Conservation (phyloP, 2,113 vertebrate species). For the Sardina pilchardus region DNA sequence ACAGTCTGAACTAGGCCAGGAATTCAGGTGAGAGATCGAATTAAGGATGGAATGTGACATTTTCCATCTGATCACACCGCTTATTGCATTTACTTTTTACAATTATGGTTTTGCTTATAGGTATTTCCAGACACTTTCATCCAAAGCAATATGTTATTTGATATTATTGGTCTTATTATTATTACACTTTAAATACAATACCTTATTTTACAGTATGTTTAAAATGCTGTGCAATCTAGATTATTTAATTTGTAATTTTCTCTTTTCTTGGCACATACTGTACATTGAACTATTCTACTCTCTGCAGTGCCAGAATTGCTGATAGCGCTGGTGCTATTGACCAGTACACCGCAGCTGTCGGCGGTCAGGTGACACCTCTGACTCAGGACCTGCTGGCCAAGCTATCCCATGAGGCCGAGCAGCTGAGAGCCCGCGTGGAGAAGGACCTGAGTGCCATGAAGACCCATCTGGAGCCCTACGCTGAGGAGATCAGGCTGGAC, state of each 20-base stretch:
- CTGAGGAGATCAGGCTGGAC: conserved; percentile 60
- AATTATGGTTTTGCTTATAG: too few species aligned
- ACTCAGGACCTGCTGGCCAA: conserved; percentile 41
- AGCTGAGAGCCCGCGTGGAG: conserved; percentile 55
- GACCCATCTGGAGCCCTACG: conserved; percentile 45
- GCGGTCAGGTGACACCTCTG: conserved; percentile 39
- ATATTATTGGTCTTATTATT: too few species aligned
- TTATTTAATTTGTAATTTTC: background rate
- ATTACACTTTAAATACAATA: too few species aligned
- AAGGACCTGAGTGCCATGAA: conserved; percentile 45
- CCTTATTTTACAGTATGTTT: too few species aligned
- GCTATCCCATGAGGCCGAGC: conserved; percentile 54
- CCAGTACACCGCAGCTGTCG: conserved; percentile 42
- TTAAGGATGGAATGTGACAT: background rate
- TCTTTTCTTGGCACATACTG: too few species aligned
- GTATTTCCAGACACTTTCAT: too few species aligned
- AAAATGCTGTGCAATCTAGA: background rate
- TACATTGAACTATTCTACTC: background rate
- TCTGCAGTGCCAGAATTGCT: conserved; percentile 42
- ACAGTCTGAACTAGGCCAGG: conserved; percentile 38
- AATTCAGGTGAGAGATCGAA: conserved; percentile 37
- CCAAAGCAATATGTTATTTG: too few species aligned
- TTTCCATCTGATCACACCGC: background rate
- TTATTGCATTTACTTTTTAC: background rate
- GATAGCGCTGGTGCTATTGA: conserved; percentile 41